Percentiles rank a stretch among this genome's conserved stretches.
These are phyloP conservation scores for Caenorhabditis inopinata DNA, from an alignment of 1,140 invertebrate species.

Conservation along the genomic window DNA sequence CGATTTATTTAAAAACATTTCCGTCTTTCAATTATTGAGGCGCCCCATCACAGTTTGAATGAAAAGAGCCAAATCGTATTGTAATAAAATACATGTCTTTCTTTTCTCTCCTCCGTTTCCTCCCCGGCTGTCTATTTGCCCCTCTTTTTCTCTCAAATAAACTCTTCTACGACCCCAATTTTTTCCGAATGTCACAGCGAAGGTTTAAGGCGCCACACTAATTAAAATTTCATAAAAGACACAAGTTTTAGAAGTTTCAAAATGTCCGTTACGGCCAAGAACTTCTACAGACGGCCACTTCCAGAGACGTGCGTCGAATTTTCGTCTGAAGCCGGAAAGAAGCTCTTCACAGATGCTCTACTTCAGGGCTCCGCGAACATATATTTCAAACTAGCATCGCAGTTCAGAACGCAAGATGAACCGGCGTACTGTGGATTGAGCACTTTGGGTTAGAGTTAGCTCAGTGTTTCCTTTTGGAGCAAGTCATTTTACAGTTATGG, in stretches of 20 bases:
- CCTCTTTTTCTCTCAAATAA: background rate
- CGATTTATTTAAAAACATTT: too few species aligned
- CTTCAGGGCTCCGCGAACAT: conserved; percentile 61
- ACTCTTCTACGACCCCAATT: background rate
- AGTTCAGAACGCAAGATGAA: conserved; percentile 68
- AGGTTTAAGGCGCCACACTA: background rate
- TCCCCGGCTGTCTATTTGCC: background rate
- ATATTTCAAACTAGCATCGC: conserved; percentile 66
- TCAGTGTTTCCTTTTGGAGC: background rate
- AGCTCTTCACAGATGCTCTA: conserved; percentile 65
- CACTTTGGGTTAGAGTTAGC: conserved; percentile 62
- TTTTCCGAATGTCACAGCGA: background rate
- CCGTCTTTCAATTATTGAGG: too few species aligned
- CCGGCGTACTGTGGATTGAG: conserved; percentile 68
- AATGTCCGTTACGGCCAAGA: conserved; percentile 43
- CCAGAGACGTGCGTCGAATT: conserved; percentile 66
- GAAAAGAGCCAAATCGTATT: background rate
- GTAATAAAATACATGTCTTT: conserved; percentile 11
- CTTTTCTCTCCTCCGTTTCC: background rate
- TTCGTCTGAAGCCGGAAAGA: conserved; percentile 64
- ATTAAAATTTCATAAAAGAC: background rate
- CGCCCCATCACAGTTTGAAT: too few species aligned
- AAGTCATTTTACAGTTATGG: conserved; percentile 49
- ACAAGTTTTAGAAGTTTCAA: background rate
- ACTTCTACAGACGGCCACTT: conserved; percentile 66